phyloP scores from a whole-genome alignment of 2,797 vertebrate species.

The Austrolebias charrua region DNA sequence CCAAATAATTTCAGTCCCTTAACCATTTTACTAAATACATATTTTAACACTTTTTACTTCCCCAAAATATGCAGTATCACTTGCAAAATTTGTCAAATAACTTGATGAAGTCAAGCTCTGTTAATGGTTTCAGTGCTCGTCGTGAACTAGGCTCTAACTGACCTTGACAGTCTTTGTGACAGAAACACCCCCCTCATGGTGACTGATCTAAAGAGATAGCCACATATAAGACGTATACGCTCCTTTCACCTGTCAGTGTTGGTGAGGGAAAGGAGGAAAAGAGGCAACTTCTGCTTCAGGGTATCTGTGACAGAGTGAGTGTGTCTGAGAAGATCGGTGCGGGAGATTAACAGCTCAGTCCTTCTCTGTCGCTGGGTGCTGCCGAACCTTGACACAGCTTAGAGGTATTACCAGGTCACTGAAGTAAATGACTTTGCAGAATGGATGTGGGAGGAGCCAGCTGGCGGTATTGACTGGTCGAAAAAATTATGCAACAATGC shows the following conservation, averaged over 20 bases:
- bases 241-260: constrained; percentile 75
- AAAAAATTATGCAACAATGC: constrained; percentile 40
- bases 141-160: constrained; percentile 58
- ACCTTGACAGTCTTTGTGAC: constrained; percentile 67
- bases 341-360: constrained; percentile 77
- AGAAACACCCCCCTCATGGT: constrained; percentile 46
- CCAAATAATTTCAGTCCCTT: not conserved
- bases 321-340: constrained; percentile 72
- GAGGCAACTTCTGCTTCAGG: constrained; percentile 65
- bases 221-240: constrained; percentile 69
- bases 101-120: constrained; percentile 29
- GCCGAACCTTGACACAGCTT: constrained; percentile 72
- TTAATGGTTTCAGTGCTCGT: constrained; percentile 17
- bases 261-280: constrained; percentile 55
- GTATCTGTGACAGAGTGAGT: constrained; percentile 73
- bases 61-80: not conserved
- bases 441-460: constrained; percentile 19
- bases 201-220: constrained; percentile 68
- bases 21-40: not conserved
- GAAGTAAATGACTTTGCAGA: constrained; percentile 56
- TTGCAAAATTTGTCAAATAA: not conserved
- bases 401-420: constrained; percentile 69
- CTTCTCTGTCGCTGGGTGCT: constrained; percentile 68
- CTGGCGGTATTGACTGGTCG: constrained; percentile 24
- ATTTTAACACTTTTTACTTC: constrained; percentile 3